Evolutionary conservation across 2,113 vertebrate genomes (phyloP).

Genomic region (Psilopsiagon aymara): DNA sequence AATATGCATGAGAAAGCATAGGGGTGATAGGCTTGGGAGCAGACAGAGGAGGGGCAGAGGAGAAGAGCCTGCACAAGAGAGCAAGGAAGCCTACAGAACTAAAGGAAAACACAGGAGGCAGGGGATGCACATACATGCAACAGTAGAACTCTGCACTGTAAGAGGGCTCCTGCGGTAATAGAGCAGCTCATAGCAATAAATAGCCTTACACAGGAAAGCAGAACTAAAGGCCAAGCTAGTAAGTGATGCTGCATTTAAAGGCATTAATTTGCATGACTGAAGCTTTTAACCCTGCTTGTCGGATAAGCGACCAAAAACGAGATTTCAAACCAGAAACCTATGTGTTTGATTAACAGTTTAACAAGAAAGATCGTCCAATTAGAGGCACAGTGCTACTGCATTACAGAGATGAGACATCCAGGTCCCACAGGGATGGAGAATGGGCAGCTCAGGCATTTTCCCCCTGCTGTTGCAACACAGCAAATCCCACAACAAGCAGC

Average conservation of each 20-base stretch:
- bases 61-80: not conserved
- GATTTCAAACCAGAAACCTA: not conserved
- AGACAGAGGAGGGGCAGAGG: not conserved
- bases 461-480: not conserved
- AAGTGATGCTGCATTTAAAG: not conserved
- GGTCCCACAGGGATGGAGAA: not conserved
- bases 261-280: not conserved
- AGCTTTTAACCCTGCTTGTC: conserved; percentile 17
- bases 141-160: not conserved
- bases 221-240: not conserved
- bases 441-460: not conserved
- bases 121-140: not conserved
- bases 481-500: not conserved
- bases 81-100: not conserved
- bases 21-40: not conserved
- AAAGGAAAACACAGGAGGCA: not conserved
- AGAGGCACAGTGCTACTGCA: not conserved
- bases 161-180: not conserved
- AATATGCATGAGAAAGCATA: not conserved
- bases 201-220: not conserved
- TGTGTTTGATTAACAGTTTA: not conserved
- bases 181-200: not conserved
- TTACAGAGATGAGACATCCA: not conserved
- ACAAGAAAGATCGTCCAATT: not conserved
- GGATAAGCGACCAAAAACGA: not conserved